phyloP scores from a whole-genome alignment of 1,140 invertebrate genomes.

The Maniola jurtina region DNA sequence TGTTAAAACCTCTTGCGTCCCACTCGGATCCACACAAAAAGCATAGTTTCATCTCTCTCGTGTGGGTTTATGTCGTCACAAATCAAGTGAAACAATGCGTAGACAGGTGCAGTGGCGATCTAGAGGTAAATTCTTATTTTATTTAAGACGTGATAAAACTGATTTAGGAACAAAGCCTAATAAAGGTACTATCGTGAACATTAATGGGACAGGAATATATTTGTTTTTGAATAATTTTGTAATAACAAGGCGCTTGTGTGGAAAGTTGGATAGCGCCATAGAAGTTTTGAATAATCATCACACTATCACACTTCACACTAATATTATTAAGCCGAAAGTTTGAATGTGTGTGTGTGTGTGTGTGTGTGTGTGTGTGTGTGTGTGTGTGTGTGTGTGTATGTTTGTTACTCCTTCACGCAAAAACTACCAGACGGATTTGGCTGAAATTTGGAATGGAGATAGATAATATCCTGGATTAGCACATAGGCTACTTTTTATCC shows the following conservation, averaged over 20 bases:
- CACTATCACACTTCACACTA: too few species aligned
- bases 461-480: too few species aligned
- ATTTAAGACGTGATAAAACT: conserved; percentile 49
- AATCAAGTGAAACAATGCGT: conserved; percentile 68
- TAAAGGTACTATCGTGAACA: conserved; percentile 23
- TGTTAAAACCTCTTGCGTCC: conserved; percentile 39
- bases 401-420: too few species aligned
- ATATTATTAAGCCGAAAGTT: too few species aligned
- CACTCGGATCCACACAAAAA: conserved; percentile 26
- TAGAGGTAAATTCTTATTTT: conserved; percentile 39
- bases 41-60: conserved; percentile 41
- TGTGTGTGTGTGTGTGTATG: too few species aligned
- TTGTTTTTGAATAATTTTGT: neutral
- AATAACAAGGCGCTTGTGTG: neutral
- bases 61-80: conserved; percentile 45
- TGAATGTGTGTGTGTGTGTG: too few species aligned
- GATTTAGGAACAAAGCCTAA: conserved; percentile 36
- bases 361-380: too few species aligned
- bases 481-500: too few species aligned
- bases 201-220: conserved; percentile 16
- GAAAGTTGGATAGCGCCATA: neutral
- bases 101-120: conserved; percentile 48
- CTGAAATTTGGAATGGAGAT: too few species aligned
- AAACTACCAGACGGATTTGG: too few species aligned
- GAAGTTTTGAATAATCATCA: too few species aligned